These are phyloP conservation scores for Cydia strobilella DNA, from an alignment of 1,140 invertebrate genomes.

Conservation along the genomic window DNA sequence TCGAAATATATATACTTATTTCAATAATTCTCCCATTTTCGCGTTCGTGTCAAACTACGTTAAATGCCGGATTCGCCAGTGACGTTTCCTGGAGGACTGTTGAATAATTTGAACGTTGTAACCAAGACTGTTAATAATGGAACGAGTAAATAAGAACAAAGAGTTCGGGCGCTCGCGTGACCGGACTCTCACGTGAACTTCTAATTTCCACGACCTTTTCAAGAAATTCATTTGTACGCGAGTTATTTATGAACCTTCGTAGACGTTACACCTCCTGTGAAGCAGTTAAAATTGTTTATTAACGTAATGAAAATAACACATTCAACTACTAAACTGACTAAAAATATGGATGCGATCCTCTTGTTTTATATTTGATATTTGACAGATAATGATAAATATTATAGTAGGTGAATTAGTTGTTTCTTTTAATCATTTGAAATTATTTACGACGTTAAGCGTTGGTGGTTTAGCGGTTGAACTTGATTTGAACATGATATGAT, in stretches of 20 bases:
- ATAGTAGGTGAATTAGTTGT: no score
- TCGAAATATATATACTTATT: neutral
- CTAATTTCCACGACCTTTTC: conserved; percentile 70
- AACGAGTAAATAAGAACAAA: conserved; percentile 47
- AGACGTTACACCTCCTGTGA: conserved; percentile 47
- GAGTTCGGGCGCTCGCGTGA: conserved; percentile 58
- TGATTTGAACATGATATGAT: no score
- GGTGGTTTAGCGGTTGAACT: no score
- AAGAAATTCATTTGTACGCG: conserved; percentile 69
- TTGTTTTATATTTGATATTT: no score
- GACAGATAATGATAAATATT: no score
- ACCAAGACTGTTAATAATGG: conserved; percentile 41
- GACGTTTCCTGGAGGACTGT: conserved; percentile 33
- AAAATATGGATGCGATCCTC: neutral
- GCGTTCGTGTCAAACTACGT: conserved; percentile 41
- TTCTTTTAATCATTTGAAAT: no score
- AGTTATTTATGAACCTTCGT: conserved; percentile 68
- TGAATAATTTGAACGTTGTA: conserved; percentile 32
- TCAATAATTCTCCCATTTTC: conserved; percentile 43
- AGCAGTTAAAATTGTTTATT: conserved; percentile 61
- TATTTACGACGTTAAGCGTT: no score
- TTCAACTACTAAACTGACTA: neutral
- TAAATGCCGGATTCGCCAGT: conserved; percentile 38
- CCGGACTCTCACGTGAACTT: conserved; percentile 60
- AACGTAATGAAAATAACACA: conserved; percentile 42